These are phyloP conservation scores for Psophia crepitans DNA, from an alignment of 2,113 vertebrate genomes.

Conservation along the genomic window DNA sequence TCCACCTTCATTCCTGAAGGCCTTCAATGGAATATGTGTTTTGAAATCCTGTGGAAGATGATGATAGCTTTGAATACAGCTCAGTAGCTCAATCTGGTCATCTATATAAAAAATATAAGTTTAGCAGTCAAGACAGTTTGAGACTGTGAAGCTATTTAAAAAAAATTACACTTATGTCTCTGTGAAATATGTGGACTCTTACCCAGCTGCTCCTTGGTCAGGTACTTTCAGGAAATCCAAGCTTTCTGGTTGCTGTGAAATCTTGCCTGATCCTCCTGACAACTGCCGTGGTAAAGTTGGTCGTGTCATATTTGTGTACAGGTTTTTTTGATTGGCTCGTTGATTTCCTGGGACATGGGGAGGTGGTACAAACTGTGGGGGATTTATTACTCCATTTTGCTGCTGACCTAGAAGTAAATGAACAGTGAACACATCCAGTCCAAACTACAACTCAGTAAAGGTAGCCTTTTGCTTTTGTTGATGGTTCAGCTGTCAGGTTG, in stretches of 20 bases:
- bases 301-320: slow-evolving; percentile 67
- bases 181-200: slow-evolving; percentile 76
- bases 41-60: neutral
- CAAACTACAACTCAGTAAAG: neutral
- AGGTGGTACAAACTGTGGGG: slow-evolving; percentile 59
- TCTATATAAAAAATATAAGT: neutral
- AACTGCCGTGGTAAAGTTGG: slow-evolving; percentile 82
- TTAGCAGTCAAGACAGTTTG: neutral
- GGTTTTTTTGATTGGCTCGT: slow-evolving; percentile 68
- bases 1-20: neutral
- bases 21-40: neutral
- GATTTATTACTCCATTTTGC: slow-evolving; percentile 87
- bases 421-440: neutral
- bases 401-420: slow-evolving; percentile 75
- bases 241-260: slow-evolving; percentile 79
- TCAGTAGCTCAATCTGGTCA: neutral
- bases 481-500: neutral
- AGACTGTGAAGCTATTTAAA: neutral
- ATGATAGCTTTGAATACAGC: neutral
- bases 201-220: slow-evolving; percentile 96
- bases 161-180: neutral
- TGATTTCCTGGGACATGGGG: slow-evolving; percentile 70
- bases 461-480: no score
- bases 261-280: slow-evolving; percentile 72
- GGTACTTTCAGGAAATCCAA: slow-evolving; percentile 93